Evolutionary conservation across 2,113 vertebrate species (phyloP).

Genomic region (Syngnathus floridae): DNA sequence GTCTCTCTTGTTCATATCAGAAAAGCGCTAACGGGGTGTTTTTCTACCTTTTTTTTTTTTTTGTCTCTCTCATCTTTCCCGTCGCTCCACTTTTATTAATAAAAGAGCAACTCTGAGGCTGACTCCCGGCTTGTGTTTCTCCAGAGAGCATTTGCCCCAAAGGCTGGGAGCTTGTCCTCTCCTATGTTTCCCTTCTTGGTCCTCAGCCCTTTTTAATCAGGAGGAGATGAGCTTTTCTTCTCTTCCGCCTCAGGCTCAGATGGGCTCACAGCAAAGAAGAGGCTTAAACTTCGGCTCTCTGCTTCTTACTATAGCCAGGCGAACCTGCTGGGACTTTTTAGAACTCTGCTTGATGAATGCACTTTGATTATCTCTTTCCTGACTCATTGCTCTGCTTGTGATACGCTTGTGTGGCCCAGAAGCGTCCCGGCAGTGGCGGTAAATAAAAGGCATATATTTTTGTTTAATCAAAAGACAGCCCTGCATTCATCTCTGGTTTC

Average conservation of each 20-base stretch:
- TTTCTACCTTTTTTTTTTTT: slow-evolving; percentile 30
- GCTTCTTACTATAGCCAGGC: slow-evolving; percentile 20
- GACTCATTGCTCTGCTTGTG: slow-evolving; percentile 44
- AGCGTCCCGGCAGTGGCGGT: slow-evolving; percentile 20
- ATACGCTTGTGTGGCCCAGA: slow-evolving; percentile 38
- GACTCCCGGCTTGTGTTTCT: slow-evolving; percentile 46
- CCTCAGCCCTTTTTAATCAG: slow-evolving; percentile 57
- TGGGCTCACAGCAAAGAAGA: slow-evolving; percentile 53
- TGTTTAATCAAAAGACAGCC: slow-evolving; percentile 19
- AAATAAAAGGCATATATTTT: slow-evolving; percentile 36
- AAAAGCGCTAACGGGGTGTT: slow-evolving; percentile 17
- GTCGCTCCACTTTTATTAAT: slow-evolving; percentile 34
- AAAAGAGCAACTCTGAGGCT: slow-evolving; percentile 40
- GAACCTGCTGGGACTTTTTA: slow-evolving; percentile 23
- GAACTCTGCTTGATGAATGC: slow-evolving; percentile 47
- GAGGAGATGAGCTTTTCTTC: slow-evolving; percentile 64
- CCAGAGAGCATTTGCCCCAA: slow-evolving; percentile 43
- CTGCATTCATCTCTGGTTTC: slow-evolving; percentile 56
- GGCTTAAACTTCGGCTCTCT: slow-evolving; percentile 24
- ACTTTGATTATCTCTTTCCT: slow-evolving; percentile 57
- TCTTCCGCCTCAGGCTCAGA: slow-evolving; percentile 47
- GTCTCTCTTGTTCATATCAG: slow-evolving; percentile 21
- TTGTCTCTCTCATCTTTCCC: slow-evolving; percentile 45
- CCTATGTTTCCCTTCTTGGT: slow-evolving; percentile 54
- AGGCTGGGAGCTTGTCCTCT: slow-evolving; percentile 57